Conservation (phyloP, 1,140 invertebrate genomes). For the Hesperophylax magnus region DNA sequence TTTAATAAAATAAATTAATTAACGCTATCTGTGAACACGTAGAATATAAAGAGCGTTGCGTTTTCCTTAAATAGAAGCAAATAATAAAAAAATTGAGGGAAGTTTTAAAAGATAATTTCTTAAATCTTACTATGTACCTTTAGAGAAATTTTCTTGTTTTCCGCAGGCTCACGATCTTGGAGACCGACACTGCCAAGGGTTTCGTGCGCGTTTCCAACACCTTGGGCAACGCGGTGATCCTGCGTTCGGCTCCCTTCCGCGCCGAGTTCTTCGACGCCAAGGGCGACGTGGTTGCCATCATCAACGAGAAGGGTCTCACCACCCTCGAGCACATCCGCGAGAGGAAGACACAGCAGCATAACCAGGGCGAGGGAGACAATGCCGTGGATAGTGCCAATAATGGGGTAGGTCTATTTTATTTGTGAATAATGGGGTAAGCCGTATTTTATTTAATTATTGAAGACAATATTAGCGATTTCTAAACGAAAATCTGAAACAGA, state of each 20-base stretch:
- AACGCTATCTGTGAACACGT: no score
- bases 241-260: slow-evolving; percentile 85
- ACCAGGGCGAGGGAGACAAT: slow-evolving; percentile 58
- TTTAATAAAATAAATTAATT: no score
- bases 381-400: slow-evolving; percentile 60
- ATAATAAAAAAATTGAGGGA: no score
- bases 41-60: no score
- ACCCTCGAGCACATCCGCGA: slow-evolving; percentile 91
- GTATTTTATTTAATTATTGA: no score
- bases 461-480: no score
- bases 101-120: no score
- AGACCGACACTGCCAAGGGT: slow-evolving; percentile 70
- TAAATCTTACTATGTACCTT: no score
- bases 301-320: slow-evolving; percentile 92
- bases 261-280: slow-evolving; percentile 86
- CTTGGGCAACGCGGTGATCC: slow-evolving; percentile 79
- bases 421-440: slow-evolving; percentile 57
- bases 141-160: background rate
- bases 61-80: no score
- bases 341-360: slow-evolving; percentile 69
- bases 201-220: slow-evolving; percentile 70
- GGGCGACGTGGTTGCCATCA: slow-evolving; percentile 80
- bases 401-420: background rate
- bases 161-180: slow-evolving; percentile 67
- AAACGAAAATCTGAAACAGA: no score